Conservation (phyloP, 2,113 vertebrate species). For the Ceyx margarethae region DNA sequence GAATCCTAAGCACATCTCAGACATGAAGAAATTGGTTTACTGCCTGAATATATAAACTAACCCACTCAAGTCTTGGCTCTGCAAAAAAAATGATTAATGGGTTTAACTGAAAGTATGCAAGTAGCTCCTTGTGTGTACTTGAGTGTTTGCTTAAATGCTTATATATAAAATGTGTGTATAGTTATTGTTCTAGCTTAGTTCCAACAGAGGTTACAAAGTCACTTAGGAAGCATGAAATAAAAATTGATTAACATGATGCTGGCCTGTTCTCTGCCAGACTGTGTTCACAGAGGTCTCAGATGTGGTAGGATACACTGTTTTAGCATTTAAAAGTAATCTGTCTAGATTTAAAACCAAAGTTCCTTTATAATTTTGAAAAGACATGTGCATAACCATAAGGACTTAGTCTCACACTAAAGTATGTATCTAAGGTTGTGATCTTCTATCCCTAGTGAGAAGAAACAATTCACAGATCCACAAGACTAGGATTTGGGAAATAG, state of each 20-base stretch:
- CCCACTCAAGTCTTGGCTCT: neutral
- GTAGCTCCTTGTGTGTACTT: neutral
- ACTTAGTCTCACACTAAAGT: neutral
- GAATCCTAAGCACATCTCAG: neutral
- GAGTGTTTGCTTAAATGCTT: neutral
- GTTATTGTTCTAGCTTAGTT: neutral
- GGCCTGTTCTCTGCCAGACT: neutral
- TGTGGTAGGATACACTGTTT: neutral
- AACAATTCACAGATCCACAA: neutral
- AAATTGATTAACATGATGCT: neutral
- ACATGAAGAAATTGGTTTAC: neutral
- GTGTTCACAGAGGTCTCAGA: neutral
- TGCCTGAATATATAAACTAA: neutral
- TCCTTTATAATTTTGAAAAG: neutral
- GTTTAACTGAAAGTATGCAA: neutral
- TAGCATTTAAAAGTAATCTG: neutral
- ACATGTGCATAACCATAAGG: neutral
- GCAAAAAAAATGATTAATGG: neutral
- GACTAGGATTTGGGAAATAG: neutral
- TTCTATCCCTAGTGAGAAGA: neutral
- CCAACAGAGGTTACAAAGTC: neutral
- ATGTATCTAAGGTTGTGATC: neutral
- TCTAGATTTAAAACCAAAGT: neutral
- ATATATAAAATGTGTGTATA: neutral
- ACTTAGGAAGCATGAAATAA: neutral